Evolutionary conservation across 2,888 invertebrate genomes (phyloP), one percentile per base, ranked within the genome.

Genomic region (Meandrusa payeni): DNA sequence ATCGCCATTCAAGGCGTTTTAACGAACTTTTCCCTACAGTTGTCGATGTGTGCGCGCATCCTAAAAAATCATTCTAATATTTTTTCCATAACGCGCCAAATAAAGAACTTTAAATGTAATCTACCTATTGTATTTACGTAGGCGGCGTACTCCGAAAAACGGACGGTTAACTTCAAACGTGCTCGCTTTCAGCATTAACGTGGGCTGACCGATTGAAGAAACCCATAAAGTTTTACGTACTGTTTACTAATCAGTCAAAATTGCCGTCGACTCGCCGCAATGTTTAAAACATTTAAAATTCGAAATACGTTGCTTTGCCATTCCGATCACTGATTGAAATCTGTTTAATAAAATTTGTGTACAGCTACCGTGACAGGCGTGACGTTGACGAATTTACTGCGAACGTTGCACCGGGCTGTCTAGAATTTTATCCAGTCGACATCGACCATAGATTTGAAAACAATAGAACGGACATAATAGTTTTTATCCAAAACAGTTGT

Each of bases 361-460:
- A 47, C 24, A 49, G 46, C 24, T 36, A 37, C 50, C 57, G 53
- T 59, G 57, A 60, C 62, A 55, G 55, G 48, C 54, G 48, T 54
- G 75, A 73, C 78, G 55, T 68, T 78, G 79, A 80, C 57, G 55
- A 65, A 79, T 81, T 77, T 80, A 80, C 67, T 52, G 60, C 52
- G 57, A 26, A 51, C 50, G 53, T 46, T 47, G 41, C 41, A 51
- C 29, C 42, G 51, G 39, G 38, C 51, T 49, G 49, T 41, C 42
- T 47, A 55, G 52, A 55, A 57, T 57, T 50, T 62, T 59, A 61
- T 55, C 55, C 58, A 52, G 43, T 41, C 42, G 39, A 33, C 38
- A 41, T 46, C 33, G 31, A 41, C 39, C 55, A 46, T 19, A 34
- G 61, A 60, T 13, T 45, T 57, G 57, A 37, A 57, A 31, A 11